Evolutionary conservation across 2,888 invertebrate species (phyloP), one percentile per base, ranked within the genome.

Genomic region (Zygothrica quintamaculata): DNA sequence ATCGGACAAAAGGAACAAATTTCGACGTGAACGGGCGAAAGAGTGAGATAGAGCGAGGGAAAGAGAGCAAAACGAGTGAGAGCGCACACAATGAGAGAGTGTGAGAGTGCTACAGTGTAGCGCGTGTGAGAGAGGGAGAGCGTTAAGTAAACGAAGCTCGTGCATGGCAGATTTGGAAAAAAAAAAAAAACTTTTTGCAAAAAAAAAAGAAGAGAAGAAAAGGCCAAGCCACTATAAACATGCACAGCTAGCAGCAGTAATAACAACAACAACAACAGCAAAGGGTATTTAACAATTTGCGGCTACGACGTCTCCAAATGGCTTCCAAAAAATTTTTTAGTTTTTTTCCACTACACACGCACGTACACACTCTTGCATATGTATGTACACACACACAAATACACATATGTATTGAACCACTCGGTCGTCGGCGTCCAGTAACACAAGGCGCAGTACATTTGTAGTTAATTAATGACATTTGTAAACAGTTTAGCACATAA

Each of bases 1-100:
- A 69, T 77, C 84, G 78, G 73, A 82, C 84, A 84, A 86, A 86
- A 82, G 84, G 86, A 84, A 81, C 72, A 77, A 77, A 78, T 64
- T 79, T 76, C 69, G 57, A 84, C 72, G 60, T 65, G 76, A 67
- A 47, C 25, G 44, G 58, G 58, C 39, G 42, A 42, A 57, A 55
- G 65, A 47, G 53, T 36, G 60, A 60, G 18, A 18, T 47, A 7
- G 37, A 37, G 61, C 15, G 16, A 50, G 47, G 42, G 52, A 26
- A 47, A 62, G 46, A 57, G 48, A 36, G 25, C 55, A 7, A 33
- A 31, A 56, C 37, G n/a, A 31, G 40, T 39, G 55, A 57, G 50
- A 47, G 60, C 42, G 44, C 47, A 44, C 40, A 39, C 13, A 40
- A 18, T 29, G 42, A n/a, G 40, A 36, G 46, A 37, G 53, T 40